These are phyloP conservation scores for Copidosoma aretas DNA, from an alignment of 2,888 invertebrate species.

Conservation along the genomic window DNA sequence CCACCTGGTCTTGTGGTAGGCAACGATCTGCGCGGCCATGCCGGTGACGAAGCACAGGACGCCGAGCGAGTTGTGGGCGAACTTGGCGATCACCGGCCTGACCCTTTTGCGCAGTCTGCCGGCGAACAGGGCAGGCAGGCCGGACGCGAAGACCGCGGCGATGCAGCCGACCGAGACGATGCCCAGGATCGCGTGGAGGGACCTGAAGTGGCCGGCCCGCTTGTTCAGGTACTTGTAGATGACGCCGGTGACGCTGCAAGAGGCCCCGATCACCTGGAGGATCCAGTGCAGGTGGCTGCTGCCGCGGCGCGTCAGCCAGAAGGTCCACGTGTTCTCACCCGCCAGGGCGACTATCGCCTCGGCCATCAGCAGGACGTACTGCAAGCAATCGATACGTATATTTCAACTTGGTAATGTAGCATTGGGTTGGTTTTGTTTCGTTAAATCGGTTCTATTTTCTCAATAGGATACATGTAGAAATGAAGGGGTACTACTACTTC, in stretches of 20 bases:
- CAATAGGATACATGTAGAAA: too few relatives aligned
- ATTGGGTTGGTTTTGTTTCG: too few relatives aligned
- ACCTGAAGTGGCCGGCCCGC: slow-evolving; percentile 53
- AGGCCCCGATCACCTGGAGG: slow-evolving; percentile 65
- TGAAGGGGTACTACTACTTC: too few relatives aligned
- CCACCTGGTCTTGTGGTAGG: slow-evolving; percentile 47
- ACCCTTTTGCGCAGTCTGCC: slow-evolving; percentile 64
- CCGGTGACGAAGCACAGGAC: slow-evolving; percentile 65
- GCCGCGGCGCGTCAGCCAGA: slow-evolving; percentile 45
- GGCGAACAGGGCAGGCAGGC: slow-evolving; percentile 66
- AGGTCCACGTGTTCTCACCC: slow-evolving; percentile 49
- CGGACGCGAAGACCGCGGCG: slow-evolving; percentile 63
- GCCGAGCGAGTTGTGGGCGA: slow-evolving; percentile 66
- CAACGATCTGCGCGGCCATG: slow-evolving; percentile 59
- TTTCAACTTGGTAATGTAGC: too few relatives aligned
- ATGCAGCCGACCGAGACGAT: slow-evolving; percentile 65
- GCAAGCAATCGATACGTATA: slow-evolving; percentile 19
- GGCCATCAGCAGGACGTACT: slow-evolving; percentile 57
- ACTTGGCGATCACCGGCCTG: slow-evolving; percentile 64
- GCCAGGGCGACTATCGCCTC: slow-evolving; percentile 52
- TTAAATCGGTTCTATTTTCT: too few relatives aligned
- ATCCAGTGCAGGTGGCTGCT: slow-evolving; percentile 64
- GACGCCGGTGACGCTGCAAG: slow-evolving; percentile 65
- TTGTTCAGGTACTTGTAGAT: slow-evolving; percentile 60
- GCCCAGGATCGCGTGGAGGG: slow-evolving; percentile 52